A percentile compares a stretch with the other conserved stretches of the same genome.
Conservation (phyloP, 2,797 vertebrate species). For the Aratinga solstitialis region DNA sequence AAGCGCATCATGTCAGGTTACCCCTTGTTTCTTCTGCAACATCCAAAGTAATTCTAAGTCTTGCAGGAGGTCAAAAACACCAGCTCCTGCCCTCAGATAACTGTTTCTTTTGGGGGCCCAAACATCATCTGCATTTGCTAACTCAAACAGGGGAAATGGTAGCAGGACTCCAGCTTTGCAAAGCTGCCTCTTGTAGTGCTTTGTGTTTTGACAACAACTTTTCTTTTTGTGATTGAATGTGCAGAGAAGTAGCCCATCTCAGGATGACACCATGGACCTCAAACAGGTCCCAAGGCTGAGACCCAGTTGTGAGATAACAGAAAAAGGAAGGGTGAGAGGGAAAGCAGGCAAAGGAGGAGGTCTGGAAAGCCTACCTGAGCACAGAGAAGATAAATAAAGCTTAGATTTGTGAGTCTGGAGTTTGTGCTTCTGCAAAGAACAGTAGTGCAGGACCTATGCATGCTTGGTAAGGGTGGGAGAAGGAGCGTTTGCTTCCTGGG, state of each 20-base stretch:
- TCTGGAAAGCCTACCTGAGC: background rate
- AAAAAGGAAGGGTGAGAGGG: background rate
- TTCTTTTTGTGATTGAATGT: background rate
- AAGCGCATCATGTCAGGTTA: too few species aligned
- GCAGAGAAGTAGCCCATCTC: background rate
- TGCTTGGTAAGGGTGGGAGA: background rate
- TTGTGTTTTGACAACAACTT: background rate
- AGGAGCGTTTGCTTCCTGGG: background rate
- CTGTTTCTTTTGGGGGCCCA: background rate
- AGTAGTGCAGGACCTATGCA: background rate
- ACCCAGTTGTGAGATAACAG: background rate
- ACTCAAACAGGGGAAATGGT: background rate
- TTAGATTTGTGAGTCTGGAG: background rate
- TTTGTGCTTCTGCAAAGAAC: background rate
- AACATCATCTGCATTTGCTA: fast-evolving
- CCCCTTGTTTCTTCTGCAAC: background rate
- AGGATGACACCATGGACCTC: background rate
- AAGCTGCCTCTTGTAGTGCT: background rate
- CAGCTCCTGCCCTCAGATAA: background rate
- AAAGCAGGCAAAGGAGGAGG: background rate
- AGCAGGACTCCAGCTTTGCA: background rate
- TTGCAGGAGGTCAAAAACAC: background rate
- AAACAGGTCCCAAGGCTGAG: background rate
- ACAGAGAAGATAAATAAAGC: background rate
- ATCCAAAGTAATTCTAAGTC: background rate